Evolutionary conservation across 2,888 invertebrate genomes (phyloP).

Genomic region (Gryllus longicercus): DNA sequence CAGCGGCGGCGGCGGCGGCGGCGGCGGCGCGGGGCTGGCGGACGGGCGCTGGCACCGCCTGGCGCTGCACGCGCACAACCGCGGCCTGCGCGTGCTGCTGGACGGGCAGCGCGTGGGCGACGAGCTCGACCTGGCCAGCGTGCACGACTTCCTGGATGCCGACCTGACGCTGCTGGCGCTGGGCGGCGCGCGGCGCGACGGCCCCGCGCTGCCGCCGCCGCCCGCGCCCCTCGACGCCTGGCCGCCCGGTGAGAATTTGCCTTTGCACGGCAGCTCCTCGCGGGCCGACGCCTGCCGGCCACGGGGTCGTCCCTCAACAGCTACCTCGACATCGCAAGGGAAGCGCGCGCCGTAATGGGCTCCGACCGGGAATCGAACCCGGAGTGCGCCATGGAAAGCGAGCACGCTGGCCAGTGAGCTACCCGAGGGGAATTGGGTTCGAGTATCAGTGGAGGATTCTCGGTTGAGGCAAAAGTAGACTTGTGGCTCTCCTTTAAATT

Average conservation of each 20-base stretch:
- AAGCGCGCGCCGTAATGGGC: too few relatives aligned
- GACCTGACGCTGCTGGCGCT: slow-evolving; percentile 77
- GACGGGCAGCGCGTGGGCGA: slow-evolving; percentile 73
- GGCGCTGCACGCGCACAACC: slow-evolving; percentile 66
- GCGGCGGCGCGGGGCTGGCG: slow-evolving; percentile 49
- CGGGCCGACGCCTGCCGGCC: too few relatives aligned
- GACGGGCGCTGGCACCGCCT: slow-evolving; percentile 90
- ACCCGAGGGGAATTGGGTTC: too few relatives aligned
- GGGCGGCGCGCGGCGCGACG: slow-evolving; percentile 59
- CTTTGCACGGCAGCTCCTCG: too few relatives aligned
- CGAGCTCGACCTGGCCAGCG: slow-evolving; percentile 78
- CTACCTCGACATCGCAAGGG: too few relatives aligned
- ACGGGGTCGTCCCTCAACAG: too few relatives aligned
- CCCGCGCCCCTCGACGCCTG: not conserved
- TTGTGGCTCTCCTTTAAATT: too few relatives aligned
- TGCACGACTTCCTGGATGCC: slow-evolving; percentile 89
- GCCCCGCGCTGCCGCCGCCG: not conserved
- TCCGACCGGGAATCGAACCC: too few relatives aligned
- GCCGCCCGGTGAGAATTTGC: not conserved
- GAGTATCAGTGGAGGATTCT: too few relatives aligned
- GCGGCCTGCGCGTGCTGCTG: slow-evolving; percentile 68
- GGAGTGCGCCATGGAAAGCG: too few relatives aligned
- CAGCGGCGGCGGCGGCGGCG: not conserved
- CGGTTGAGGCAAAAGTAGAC: too few relatives aligned
- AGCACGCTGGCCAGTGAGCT: too few relatives aligned